Base-by-base conservation (phyloP, 64 coral and sea anemone species). In the Dendrophyllia cribrosa region DNA sequence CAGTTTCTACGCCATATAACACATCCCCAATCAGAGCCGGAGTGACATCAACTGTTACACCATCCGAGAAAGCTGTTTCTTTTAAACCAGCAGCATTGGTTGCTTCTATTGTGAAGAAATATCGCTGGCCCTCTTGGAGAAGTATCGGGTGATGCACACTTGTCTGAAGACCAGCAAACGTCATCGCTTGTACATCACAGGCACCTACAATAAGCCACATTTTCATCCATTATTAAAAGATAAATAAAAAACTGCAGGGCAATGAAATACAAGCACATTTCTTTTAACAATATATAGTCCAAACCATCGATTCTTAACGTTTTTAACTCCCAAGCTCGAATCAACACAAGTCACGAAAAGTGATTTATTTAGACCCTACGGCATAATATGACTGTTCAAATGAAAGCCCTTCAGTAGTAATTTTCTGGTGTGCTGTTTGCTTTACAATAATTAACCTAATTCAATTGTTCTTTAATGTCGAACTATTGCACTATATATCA, bases 71-170 rank as follows among this genome's bases (percentile, higher is more conserved):
- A 49, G 91, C 72, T 14, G 72, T 45, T 25, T 75, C 70, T 45
- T 86, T 93, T 50, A 93, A 79, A n/a, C 91, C 94, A 34, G 90
- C 90, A n/a, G 76, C 86, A 70, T 99, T 99, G 15, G 72, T 91
- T n/a, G 94, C 97, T 62, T 89, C 83, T 20, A 99, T 88, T 48
- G 91, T 94, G 34, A 96, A 71, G 65, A 86, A 93, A 65, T 99
- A 96, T 5, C 88, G 78, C 13, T 75, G 52, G 66, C 92, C 92
- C 25, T 91, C 66, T 49, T 91, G 16, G 0, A 97, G 88, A 13
- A 8, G 16, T 11, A 51, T 59, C 2, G 24, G 43, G 70, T 66
- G 24, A 19, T 70, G 59, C 6, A 53, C 84, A 69, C 59, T 93
- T 75, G 95, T 97, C n/a, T 68, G 23, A 43, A 91, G 88, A 50